Conservation (phyloP, 2,113 vertebrate species). For the Psittacara wagleri region DNA sequence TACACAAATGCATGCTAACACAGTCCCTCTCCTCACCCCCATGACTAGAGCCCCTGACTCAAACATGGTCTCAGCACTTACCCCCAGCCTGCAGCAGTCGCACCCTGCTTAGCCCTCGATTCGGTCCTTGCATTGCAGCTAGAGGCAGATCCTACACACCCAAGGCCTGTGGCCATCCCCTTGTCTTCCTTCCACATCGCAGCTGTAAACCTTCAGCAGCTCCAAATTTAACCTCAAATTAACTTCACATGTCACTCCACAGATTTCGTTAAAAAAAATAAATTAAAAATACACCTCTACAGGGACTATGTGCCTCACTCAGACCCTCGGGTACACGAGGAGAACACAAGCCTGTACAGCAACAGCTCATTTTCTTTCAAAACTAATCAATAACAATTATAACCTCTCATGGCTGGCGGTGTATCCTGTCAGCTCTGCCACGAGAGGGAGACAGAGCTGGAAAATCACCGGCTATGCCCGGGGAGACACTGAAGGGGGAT, state of each 20-base stretch:
- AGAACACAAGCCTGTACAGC: accelerated
- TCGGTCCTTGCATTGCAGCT: too few species aligned
- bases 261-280: neutral
- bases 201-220: neutral
- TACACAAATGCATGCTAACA: accelerated
- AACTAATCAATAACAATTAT: neutral
- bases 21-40: too few species aligned
- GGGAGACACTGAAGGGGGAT: accelerated
- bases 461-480: accelerated
- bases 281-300: neutral
- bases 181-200: neutral
- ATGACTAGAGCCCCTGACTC: too few species aligned
- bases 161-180: too few species aligned
- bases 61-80: neutral
- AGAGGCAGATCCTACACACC: accelerated
- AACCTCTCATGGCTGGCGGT: accelerated
- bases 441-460: neutral
- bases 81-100: neutral
- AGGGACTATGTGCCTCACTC: neutral
- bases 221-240: neutral
- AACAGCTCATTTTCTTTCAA: accelerated
- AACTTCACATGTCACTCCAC: accelerated
- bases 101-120: neutral
- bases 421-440: neutral
- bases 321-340: accelerated